Evolutionary conservation across 2,888 invertebrate species (phyloP).

Genomic region (Portevinia maculata): DNA sequence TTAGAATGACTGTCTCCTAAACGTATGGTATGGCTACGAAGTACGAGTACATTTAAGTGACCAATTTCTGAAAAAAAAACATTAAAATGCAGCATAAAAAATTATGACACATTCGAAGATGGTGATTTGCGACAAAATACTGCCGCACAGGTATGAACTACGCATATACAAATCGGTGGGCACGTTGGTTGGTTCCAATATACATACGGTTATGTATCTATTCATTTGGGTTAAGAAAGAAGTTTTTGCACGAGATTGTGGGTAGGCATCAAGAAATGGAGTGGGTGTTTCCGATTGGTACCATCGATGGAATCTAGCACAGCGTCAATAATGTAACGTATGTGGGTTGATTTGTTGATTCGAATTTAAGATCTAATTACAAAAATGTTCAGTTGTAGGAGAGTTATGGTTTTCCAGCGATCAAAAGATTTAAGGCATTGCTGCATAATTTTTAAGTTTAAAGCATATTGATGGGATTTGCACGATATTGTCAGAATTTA

Average conservation of each 20-base stretch:
- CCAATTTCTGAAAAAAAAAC: constrained; percentile 43
- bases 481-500: too few relatives aligned
- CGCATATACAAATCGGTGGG: background rate
- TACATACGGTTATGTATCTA: background rate
- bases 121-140: constrained; percentile 29
- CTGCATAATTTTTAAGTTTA: too few relatives aligned
- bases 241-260: constrained; percentile 20
- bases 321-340: background rate
- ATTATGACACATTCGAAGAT: constrained; percentile 49
- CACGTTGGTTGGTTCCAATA: background rate
- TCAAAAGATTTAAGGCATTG: too few relatives aligned
- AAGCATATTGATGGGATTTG: too few relatives aligned
- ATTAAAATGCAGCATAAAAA: constrained; percentile 37
- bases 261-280: background rate
- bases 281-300: constrained; percentile 5
- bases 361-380: too few relatives aligned
- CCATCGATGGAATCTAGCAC: background rate
- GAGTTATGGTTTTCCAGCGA: too few relatives aligned
- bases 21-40: background rate
- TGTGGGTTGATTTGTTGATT: background rate
- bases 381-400: too few relatives aligned
- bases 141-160: constrained; percentile 11
- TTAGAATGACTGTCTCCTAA: background rate
- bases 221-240: constrained; percentile 9
- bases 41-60: constrained; percentile 5